Conservation (phyloP, 2,888 invertebrate species). For the Orthosia gracilis region DNA sequence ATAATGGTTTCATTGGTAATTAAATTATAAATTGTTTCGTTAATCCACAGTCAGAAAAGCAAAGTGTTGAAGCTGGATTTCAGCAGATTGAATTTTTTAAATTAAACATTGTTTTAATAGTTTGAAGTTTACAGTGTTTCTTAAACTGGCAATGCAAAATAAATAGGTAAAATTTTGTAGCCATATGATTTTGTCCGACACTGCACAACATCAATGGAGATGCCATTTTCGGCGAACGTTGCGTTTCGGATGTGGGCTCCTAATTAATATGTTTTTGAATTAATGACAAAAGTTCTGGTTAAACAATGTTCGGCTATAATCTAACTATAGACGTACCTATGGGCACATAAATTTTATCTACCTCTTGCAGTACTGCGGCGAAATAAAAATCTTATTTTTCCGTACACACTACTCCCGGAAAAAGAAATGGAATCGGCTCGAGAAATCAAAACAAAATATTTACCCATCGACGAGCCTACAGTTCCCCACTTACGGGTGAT, state of each 20-base stretch:
- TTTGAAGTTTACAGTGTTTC: background rate
- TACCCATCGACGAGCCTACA: constrained; percentile 42
- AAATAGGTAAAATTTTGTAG: background rate
- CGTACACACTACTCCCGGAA: background rate
- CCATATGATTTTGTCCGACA: constrained; percentile 3
- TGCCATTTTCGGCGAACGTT: constrained; percentile 6
- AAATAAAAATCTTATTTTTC: background rate
- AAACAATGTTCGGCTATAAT: background rate
- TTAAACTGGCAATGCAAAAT: background rate
- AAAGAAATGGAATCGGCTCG: constrained; percentile 8
- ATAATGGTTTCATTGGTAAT: constrained; percentile 41
- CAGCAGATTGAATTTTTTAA: constrained; percentile 9
- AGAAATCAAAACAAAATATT: constrained; percentile 58
- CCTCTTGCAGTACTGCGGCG: background rate
- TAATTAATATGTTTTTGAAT: background rate
- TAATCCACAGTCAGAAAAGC: constrained; percentile 17
- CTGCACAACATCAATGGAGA: background rate
- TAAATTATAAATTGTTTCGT: constrained; percentile 47
- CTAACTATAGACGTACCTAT: background rate
- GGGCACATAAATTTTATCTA: no score
- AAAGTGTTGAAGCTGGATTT: constrained; percentile 3
- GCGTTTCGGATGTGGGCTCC: background rate
- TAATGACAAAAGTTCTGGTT: background rate
- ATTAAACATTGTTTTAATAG: background rate
- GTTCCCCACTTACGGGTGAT: constrained; percentile 60